Evolutionary conservation across 2,888 invertebrate species (phyloP), one percentile per base, ranked within the genome.

Genomic region (Cyaniris semiargus): DNA sequence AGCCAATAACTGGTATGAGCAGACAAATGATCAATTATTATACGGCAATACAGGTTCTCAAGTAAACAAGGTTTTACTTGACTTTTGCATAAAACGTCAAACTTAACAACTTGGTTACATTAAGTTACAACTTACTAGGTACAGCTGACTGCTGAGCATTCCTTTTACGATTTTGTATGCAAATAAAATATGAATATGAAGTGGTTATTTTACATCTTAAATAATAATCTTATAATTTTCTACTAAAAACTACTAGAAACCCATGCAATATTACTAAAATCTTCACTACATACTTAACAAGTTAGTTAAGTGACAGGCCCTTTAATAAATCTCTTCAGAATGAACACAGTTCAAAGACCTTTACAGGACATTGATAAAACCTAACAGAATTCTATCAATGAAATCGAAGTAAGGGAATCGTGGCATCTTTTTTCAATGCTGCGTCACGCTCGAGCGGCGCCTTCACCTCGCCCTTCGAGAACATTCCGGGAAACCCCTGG

Each of bases 371-470:
- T 53, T 5, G 15, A 60, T 60, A 3, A 31, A 31, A 31, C 6
- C 27, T 18, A 18, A 66, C 13, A 13, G 66, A 27, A 31, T 0
- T 27, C 10, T 27, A 66, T 66, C 27, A 66, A 66, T 66, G 27
- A 15, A 66, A 66, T 31, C 27, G 27, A 66, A 15, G 15, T 66
- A 13, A 23, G 13, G 66, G 15, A 27, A 66, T 66, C 66, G 66
- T 66, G 66, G 27, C 18, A 3, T 31, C 27, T 66, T 15, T 66
- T 27, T 15, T 66, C 27, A 66, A 66, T 31, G 66, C 27, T 27
- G 66, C 71, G 76, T 56, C 38, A 58, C 72, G 76, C 76, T 77
- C 27, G 71, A 72, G 58, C 76, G 76, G 38, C 34, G 58, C 10
- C 70, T 71, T 56, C 56, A 38, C 76, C 72, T 23, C 74, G 74